phyloP scores from a whole-genome alignment of 2,888 invertebrate genomes.

The Trichogramma evanescens region DNA sequence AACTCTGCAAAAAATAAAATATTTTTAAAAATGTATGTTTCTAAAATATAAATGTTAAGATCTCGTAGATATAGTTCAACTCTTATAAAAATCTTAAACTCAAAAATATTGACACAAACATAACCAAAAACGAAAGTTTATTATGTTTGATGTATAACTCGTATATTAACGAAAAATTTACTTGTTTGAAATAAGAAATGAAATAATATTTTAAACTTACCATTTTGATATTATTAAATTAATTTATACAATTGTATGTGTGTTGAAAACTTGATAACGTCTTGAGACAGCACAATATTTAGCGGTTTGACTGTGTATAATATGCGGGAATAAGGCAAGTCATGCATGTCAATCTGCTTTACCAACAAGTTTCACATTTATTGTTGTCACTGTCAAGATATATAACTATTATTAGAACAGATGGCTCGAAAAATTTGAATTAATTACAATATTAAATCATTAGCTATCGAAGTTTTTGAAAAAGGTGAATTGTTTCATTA shows the following conservation, averaged over 20 bases:
- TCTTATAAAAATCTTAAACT: not conserved
- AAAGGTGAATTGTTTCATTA: no score
- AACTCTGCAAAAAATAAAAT: conserved; percentile 53
- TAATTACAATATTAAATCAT: no score
- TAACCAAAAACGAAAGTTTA: no score
- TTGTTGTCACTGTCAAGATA: no score
- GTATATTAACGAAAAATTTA: no score
- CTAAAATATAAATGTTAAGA: not conserved
- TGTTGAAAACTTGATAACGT: conserved; percentile 2
- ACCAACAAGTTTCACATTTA: not conserved
- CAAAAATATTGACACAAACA: not conserved
- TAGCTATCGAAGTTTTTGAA: no score
- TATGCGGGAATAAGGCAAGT: conserved; percentile 9
- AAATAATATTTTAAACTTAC: conserved; percentile 3
- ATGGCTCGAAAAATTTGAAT: no score
- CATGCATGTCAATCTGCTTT: conserved; percentile 7
- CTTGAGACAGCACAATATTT: not conserved
- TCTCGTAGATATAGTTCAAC: not conserved
- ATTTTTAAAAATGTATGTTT: not conserved
- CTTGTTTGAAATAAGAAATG: not conserved
- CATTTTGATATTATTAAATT: conserved; percentile 8
- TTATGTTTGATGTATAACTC: no score
- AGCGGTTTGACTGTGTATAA: not conserved
- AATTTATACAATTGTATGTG: not conserved
- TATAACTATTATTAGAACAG: no score